Base-by-base conservation (phyloP, 2,888 invertebrate genomes). In the Salticus scenicus region DNA sequence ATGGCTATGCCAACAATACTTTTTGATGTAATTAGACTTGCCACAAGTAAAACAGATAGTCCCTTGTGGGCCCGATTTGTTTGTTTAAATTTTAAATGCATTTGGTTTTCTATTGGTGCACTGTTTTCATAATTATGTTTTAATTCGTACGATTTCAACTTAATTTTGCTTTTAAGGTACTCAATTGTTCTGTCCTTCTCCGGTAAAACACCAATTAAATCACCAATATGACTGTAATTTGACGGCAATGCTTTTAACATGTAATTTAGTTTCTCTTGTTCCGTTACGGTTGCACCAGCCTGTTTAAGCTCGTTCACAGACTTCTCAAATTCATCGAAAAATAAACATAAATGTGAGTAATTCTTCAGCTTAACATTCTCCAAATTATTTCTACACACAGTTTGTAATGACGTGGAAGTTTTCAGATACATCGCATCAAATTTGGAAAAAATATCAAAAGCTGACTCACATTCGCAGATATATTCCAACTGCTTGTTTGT, bases 91-190 rank as follows among this genome's bases (percentile, higher is more conserved):
- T 47, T 47, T 47, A 47, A 47, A 47, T 17, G 5, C 47, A 47
- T 47, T 47, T 47, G 47, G n/a, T 47, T 47, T 47, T 47, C 47
- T 0, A 1, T 47, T 47, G 4, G 47, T 0, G 47, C 4, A 1
- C 47, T 14, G 1, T 47, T n/a, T 1, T 47, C 4, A 4, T n/a
- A 1, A 47, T 47, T n/a, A 47, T 47, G 14, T 47, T 47, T 47
- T n/a, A 17, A 14, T 4, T 47, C 4, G 47, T 17, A 4, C 47
- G 47, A 47, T 47, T 47, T 47, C 47, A 4, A 14, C n/a, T 47
- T 47, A 47, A 47, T 47, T 47, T 47, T 47, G 47, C 47, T 47
- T 47, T 47, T 47, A 14, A 47, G n/a, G n/a, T 47, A 47, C n/a
- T 47, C 47, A 47, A 4, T n/a, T 47, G 47, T 47, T 47, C 47